These are phyloP conservation scores for Schizothorax lantsangensis DNA, from an alignment of 2,797 vertebrate genomes.

Conservation along the genomic window DNA sequence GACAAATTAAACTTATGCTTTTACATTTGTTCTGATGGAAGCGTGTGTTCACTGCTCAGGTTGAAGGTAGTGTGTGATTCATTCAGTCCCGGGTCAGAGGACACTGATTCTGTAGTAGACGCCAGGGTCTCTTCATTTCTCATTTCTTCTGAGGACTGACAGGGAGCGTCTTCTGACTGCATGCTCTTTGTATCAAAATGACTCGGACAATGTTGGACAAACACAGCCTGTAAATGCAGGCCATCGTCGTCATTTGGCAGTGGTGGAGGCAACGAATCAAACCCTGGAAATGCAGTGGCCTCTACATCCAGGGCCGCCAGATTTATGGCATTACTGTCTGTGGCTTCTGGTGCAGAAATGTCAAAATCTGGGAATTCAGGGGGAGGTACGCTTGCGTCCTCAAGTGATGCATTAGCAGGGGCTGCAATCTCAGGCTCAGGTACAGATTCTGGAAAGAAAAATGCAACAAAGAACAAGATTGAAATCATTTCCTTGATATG, in stretches of 20 bases:
- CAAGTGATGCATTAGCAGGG: slow-evolving; percentile 37
- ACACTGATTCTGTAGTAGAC: not conserved
- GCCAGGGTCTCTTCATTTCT: not conserved
- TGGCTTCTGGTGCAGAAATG: slow-evolving; percentile 61
- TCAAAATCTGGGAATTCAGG: slow-evolving; percentile 75
- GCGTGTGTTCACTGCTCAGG: slow-evolving; percentile 50
- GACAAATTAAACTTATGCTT: not conserved
- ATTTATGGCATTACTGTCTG: slow-evolving; percentile 61
- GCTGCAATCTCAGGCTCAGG: slow-evolving; percentile 28
- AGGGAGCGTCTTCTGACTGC: not conserved
- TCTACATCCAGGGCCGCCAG: slow-evolving; percentile 66
- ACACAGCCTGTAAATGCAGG: slow-evolving; percentile 37
- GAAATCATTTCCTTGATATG: not conserved
- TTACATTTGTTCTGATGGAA: slow-evolving; percentile 61
- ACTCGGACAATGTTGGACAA: not conserved
- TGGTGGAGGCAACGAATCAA: slow-evolving; percentile 7
- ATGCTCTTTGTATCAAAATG: not conserved
- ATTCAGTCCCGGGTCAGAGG: slow-evolving; percentile 49
- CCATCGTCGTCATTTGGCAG: slow-evolving; percentile 41
- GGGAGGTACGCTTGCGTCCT: slow-evolving; percentile 41
- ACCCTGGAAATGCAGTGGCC: slow-evolving; percentile 44
- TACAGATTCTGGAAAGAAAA: slow-evolving; percentile 62
- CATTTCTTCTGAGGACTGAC: not conserved
- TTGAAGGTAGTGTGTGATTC: slow-evolving; percentile 47
- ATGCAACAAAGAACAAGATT: slow-evolving; percentile 32